Base-by-base conservation (phyloP, 64 coral and sea anemone genomes). In the Stichodactyla mertensii region DNA sequence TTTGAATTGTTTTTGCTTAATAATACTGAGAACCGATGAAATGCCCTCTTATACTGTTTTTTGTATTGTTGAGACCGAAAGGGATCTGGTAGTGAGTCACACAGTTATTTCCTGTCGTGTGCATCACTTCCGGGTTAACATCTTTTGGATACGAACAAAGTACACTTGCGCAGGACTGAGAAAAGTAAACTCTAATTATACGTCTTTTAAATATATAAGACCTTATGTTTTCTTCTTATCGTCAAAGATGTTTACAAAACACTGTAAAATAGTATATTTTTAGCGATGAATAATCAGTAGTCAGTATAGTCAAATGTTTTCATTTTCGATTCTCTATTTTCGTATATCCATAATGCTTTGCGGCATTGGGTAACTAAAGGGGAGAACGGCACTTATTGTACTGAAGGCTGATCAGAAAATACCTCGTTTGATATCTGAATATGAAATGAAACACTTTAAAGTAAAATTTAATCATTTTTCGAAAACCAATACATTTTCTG, bases 251-350 rank as follows among this genome's bases (percentile, higher is more conserved):
- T 74, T 74, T 74, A 74, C 24, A 74, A 74, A 74, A 74, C 69
- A 74, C 9, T 74, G 69, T 74, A 74, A 74, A 74, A 74, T 74
- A 74, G 24, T 74, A n/a, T 74, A 74, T 74, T 74, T 69, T 74
- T 74, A 74, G 69, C 69, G 23, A 74, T 74, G 8, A 31, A 74
- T 74, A 74, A 74, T 74, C 10, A 74, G 36, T 74, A 31, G 69
- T 10, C 8, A 31, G 27, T 74, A 27, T 74, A 66, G 62, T 7
- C 62, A 18, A 66, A 66, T 23, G 4, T 7, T 26, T 74, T 74
- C 69, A 74, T 74, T 23, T 74, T 74, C 69, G 69, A 74, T 45
- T 45, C 36, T 45, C 36, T 45, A 45, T 2, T 45, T 45, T 45
- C 36, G 36, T 2, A 45, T 45, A 45, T 45, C 36, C 36, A 45